Conservation (phyloP, 1,140 invertebrate species). For the Portunus trituberculatus region DNA sequence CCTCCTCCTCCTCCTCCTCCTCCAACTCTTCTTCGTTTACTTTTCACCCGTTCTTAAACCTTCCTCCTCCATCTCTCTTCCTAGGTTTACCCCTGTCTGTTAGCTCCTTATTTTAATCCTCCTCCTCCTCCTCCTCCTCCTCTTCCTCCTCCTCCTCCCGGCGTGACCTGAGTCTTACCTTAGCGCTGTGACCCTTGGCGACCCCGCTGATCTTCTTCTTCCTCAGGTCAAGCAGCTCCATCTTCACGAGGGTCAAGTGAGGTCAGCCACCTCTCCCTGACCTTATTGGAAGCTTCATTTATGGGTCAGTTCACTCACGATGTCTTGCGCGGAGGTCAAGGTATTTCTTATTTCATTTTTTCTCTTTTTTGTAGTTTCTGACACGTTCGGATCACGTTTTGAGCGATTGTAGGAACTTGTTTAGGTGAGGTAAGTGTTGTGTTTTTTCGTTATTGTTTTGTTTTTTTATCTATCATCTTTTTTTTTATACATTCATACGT, state of each 20-base stretch:
- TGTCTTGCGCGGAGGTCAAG: too few relatives aligned
- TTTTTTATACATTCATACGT: too few relatives aligned
- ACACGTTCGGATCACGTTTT: too few relatives aligned
- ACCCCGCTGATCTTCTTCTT: constrained; percentile 43
- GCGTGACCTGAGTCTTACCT: constrained; percentile 39
- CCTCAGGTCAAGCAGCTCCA: constrained; percentile 52
- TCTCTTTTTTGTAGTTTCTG: not conserved
- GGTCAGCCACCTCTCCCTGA: not conserved
- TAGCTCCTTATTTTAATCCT: not conserved
- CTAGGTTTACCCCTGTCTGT: not conserved
- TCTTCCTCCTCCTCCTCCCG: not conserved
- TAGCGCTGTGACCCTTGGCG: constrained; percentile 32
- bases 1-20: too few relatives aligned
- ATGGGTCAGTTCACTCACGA: too few relatives aligned
- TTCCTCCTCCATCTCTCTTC: not conserved
- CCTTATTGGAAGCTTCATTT: not conserved
- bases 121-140: not conserved
- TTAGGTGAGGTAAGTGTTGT: not conserved
- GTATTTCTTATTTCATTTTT: not conserved
- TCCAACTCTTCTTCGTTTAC: not conserved
- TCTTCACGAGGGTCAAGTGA: not conserved
- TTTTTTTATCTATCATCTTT: too few relatives aligned
- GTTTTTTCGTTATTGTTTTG: not conserved
- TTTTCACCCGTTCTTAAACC: not conserved
- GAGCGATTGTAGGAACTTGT: not conserved